Base-by-base conservation (phyloP, 2,888 invertebrate species). In the Adelphocoris suturalis region DNA sequence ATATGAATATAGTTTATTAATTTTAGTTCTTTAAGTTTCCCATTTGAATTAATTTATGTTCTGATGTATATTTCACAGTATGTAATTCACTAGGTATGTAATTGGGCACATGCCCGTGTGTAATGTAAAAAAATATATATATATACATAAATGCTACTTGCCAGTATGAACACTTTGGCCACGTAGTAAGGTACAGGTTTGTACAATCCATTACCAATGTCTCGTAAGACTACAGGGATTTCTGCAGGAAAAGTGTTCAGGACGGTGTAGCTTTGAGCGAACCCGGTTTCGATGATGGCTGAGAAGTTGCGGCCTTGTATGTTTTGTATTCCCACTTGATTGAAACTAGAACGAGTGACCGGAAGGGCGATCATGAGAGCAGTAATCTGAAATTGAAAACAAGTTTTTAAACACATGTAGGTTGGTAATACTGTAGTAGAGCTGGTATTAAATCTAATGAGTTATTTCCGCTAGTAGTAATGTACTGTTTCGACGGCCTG, bases 321-420 rank as follows among this genome's bases (percentile, higher is more conserved):
- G 87, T 91, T 92, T 88, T 92, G 92, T 23, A 92, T 92, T 14
- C 92, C 92, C n/a, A 91, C 91, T 91, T 92, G 92, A 90, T 96
- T 95, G 75, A 95, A 92, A 85, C 94, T 94, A 55, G 95, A 94
- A 27, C 90, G 90, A 82, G 95, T 93, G 93, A 96, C 96, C 28
- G 96, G 95, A 12, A 95, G 93, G 0, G 95, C 95, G 90, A 96
- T 94, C 90, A 95, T 94, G 19, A 95, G 92, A 0, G 95, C 95
- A 90, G 96, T 96, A 92, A 95, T 94, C 96, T 95, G 93, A 68
- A 92, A 92, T 14, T 1, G 2, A 16, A 52, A 52, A 52, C 16
- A 37, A 4, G 7, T 7, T n/a, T 12, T 52, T 52, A 12, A 52
- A 16, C 16, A 52, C 52, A 52, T 7, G 13, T 7, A 16, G 52